Conservation (phyloP, 2,113 vertebrate genomes). For the Connochaetes taurinus region DNA sequence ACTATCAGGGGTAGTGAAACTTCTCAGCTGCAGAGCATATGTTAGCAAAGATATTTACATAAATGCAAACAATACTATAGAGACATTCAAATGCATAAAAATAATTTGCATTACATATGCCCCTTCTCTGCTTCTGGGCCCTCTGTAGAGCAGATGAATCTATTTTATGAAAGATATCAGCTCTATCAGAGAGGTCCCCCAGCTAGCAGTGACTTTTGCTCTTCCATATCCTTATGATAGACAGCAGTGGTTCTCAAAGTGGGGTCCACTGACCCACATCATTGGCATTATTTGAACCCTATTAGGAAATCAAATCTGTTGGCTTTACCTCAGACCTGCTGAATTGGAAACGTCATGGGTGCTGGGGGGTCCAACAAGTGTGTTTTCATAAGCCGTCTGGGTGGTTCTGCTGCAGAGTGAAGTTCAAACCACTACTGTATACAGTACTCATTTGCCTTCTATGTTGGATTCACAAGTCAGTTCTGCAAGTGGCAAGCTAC, state of each 20-base stretch:
- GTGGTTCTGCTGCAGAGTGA: neutral
- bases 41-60: neutral
- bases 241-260: neutral
- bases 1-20: neutral
- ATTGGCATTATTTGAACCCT: neutral
- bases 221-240: neutral
- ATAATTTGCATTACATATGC: neutral
- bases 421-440: too few relatives aligned
- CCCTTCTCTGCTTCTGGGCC: too few relatives aligned
- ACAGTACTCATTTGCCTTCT: fast-evolving
- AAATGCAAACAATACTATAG: neutral
- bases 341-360: neutral
- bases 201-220: neutral
- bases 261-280: neutral
- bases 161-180: neutral
- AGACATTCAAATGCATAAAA: neutral
- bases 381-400: too few relatives aligned
- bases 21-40: neutral
- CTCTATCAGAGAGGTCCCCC: neutral
- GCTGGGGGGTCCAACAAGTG: neutral
- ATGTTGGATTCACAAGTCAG: neutral
- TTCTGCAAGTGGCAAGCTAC: neutral
- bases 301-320: neutral
- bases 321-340: neutral
- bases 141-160: neutral